Conservation (phyloP, 2,888 invertebrate genomes). For the Malthinus flaveolus region DNA sequence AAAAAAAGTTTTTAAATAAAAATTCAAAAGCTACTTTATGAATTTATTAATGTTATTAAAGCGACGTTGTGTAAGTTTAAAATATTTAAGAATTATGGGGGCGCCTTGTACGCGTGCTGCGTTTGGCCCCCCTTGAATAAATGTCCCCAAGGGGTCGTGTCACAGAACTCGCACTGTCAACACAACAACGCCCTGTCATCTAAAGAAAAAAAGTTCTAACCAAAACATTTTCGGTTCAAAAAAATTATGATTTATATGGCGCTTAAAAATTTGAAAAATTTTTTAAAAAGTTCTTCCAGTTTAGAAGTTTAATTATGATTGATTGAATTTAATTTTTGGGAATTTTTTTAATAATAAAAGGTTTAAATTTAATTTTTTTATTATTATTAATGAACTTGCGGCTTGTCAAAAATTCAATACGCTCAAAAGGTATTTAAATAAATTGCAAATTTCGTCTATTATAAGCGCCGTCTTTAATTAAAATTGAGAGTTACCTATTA, state of each 20-base stretch:
- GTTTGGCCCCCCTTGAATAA: constrained; percentile 32
- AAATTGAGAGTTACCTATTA: no score
- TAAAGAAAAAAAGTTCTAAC: constrained; percentile 1
- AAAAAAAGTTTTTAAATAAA: constrained; percentile 10
- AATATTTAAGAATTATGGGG: constrained; percentile 32
- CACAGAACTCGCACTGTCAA: constrained; percentile 34
- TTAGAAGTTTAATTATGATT: no score
- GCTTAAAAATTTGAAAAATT: no score
- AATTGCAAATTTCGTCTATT: no score
- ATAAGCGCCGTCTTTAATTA: no score
- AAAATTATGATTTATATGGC: constrained; percentile 4
- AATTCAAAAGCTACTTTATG: constrained; percentile 15
- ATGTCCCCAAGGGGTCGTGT: constrained; percentile 30
- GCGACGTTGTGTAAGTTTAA: constrained; percentile 33
- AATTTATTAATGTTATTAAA: constrained; percentile 37
- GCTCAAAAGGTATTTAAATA: no score
- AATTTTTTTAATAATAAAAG: no score
- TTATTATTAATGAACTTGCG: no score
- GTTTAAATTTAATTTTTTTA: no score
- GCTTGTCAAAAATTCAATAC: no score
- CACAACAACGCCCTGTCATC: constrained; percentile 20
- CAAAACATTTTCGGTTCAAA: background rate
- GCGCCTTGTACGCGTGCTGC: constrained; percentile 35
- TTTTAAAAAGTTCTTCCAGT: no score
- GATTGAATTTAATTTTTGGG: no score